Percentiles rank a stretch among this genome's conserved stretches.
phyloP scores from a whole-genome alignment of 2,888 invertebrate genomes.

The Gerris lacustris region DNA sequence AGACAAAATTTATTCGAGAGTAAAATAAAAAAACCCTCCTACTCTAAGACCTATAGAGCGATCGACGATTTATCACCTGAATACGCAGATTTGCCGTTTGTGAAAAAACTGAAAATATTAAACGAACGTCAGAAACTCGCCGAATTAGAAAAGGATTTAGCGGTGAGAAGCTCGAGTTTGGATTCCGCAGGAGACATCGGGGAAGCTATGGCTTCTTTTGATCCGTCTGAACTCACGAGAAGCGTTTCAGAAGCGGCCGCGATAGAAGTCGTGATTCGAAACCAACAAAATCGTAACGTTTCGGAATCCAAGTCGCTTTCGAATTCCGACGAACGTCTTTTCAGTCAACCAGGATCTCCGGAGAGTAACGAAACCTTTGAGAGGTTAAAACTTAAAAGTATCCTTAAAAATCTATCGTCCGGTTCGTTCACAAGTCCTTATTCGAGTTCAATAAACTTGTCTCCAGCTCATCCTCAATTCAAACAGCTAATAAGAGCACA shows the following conservation, averaged over 20 bases:
- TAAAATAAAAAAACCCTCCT: slow-evolving; percentile 5
- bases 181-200: slow-evolving; percentile 40
- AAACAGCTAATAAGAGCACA: slow-evolving; percentile 64
- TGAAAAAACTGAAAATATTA: slow-evolving; percentile 75
- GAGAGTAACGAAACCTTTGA: slow-evolving; percentile 74
- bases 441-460: slow-evolving; percentile 29
- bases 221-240: slow-evolving; percentile 46
- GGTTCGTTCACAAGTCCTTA: slow-evolving; percentile 35
- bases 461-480: slow-evolving; percentile 42
- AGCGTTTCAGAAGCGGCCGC: slow-evolving; percentile 72
- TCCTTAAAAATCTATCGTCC: slow-evolving; percentile 69
- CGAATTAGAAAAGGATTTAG: slow-evolving; percentile 52
- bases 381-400: slow-evolving; percentile 67
- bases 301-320: not conserved
- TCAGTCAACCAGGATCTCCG: slow-evolving; percentile 35
- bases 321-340: not conserved
- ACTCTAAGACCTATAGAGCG: slow-evolving; percentile 48
- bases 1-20: not conserved
- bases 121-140: slow-evolving; percentile 78
- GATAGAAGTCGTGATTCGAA: slow-evolving; percentile 44
- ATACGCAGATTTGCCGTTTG: slow-evolving; percentile 73
- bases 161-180: slow-evolving; percentile 66
- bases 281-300: slow-evolving; percentile 19
- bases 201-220: slow-evolving; percentile 15
- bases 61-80: slow-evolving; percentile 78